Evolutionary conservation across 2,113 vertebrate genomes (phyloP).

Genomic region (Forbesichthys papilliferus): DNA sequence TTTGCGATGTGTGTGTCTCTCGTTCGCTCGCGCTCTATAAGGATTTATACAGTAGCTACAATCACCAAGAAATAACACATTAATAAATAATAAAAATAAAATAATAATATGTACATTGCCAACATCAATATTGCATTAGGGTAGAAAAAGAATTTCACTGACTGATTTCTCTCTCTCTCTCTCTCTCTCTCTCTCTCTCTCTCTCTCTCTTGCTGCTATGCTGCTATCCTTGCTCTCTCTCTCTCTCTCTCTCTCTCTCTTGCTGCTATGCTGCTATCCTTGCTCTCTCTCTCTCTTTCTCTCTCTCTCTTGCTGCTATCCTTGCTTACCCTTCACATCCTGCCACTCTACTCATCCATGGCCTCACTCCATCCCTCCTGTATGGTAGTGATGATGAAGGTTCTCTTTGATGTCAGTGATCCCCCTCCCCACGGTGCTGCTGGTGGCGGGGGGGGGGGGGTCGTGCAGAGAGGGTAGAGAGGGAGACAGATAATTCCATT

Average conservation of each 20-base stretch:
- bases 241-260: too few relatives aligned
- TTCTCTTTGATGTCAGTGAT: slow-evolving; percentile 1
- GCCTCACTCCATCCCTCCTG: slow-evolving; percentile 7
- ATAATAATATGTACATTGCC: too few relatives aligned
- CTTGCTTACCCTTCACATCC: neutral
- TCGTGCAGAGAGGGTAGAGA: neutral
- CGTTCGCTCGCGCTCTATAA: slow-evolving; percentile 7
- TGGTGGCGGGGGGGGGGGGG: slow-evolving; percentile 4
- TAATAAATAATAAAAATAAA: too few relatives aligned
- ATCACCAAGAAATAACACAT: neutral
- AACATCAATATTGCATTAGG: too few relatives aligned
- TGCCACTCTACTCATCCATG: slow-evolving; percentile 1
- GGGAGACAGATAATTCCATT: neutral
- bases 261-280: too few relatives aligned
- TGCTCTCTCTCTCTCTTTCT: neutral
- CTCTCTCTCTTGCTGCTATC: slow-evolving; percentile 2
- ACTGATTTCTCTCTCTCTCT: neutral
- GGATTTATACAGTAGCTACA: too few relatives aligned
- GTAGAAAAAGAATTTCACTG: neutral
- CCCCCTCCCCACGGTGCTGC: slow-evolving; percentile 2
- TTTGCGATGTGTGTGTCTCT: neutral
- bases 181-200: slow-evolving; percentile 14
- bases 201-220: slow-evolving; percentile 1
- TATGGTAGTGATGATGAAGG: slow-evolving; percentile 25
- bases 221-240: too few relatives aligned